Evolutionary conservation across 1,140 invertebrate species (phyloP), one percentile per base, ranked within the genome.

Genomic region (Achatina immaculata): DNA sequence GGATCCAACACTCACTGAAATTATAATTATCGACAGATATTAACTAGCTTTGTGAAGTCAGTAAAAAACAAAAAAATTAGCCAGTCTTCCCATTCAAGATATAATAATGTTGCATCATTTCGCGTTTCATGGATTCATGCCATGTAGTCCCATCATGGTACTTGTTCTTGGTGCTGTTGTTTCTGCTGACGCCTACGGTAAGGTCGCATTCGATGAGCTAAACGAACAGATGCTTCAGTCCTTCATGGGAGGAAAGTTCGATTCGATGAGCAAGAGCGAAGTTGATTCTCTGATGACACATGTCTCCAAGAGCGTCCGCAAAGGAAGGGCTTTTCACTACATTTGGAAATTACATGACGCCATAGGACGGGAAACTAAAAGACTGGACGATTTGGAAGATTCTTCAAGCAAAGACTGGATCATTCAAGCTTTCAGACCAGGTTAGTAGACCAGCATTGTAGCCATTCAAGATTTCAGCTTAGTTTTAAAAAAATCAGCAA

Each of bases 371-470:
- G 51, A 55, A 55, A 55, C 51, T 4, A 55, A 55, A 55, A 55
- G 51, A 55, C 51, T 55, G 3, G 51, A 55, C 4, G 51, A 14
- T 24, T 11, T 55, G 6, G 51, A 55, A 55, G 51, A 55, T 21
- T 14, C 3, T 24, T 55, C 51, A 4, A 55, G 51, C 51, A 55
- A 55, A 55, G 51, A 55, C 21, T 55, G 51, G 51, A 4, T 55
- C 14, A 55, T 55, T 55, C 51, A 55, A n/a, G 51, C 51, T 55
- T 55, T 55, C 21, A 55, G 51, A 55, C 51, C 51, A 55, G 51
- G 51, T 55, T 55, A 55, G 51, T 55, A n/a, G 16, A 45, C n/a
- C n/a, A n/a, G n/a, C n/a, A n/a, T n/a, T n/a, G n/a, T n/a, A n/a
- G n/a, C n/a, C n/a, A n/a, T n/a, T n/a, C n/a, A n/a, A n/a, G n/a